These are phyloP conservation scores for Peromyscus californicus DNA, from an alignment of 2,113 vertebrate species.

Conservation along the genomic window DNA sequence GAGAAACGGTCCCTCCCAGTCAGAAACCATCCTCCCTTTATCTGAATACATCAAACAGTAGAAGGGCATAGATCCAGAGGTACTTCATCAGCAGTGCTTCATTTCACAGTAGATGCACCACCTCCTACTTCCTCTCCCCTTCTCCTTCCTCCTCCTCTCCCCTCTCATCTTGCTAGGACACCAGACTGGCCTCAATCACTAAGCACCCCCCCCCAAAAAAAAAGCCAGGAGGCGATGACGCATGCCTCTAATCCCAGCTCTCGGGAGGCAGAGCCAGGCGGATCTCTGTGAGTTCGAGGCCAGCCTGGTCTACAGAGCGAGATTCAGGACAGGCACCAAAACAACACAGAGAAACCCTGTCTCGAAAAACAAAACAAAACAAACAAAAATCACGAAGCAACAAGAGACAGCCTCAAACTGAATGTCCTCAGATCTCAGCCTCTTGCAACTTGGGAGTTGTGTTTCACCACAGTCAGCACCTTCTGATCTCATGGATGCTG, in stretches of 20 bases:
- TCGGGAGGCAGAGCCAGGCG: no score
- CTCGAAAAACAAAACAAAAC: no score
- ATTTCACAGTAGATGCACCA: neutral
- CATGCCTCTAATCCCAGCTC: no score
- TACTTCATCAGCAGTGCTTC: neutral
- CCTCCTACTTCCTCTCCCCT: neutral
- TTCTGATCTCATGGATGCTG: neutral
- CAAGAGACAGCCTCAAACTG: neutral
- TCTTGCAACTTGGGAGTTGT: neutral
- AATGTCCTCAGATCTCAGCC: neutral
- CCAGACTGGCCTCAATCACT: neutral
- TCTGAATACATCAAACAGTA: neutral
- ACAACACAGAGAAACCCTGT: no score
- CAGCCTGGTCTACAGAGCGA: no score
- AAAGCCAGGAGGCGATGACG: no score
- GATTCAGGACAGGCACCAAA: no score
- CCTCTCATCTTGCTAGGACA: neutral
- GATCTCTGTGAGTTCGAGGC: no score
- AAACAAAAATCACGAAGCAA: rapidly evolving
- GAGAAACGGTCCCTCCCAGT: neutral
- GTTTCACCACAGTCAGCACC: neutral
- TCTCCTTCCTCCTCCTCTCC: neutral
- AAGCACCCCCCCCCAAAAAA: no score
- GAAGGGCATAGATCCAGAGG: neutral
- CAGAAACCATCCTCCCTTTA: neutral